Evolutionary conservation across 1,140 invertebrate genomes (phyloP).

Genomic region (Arctopsyche grandis): DNA sequence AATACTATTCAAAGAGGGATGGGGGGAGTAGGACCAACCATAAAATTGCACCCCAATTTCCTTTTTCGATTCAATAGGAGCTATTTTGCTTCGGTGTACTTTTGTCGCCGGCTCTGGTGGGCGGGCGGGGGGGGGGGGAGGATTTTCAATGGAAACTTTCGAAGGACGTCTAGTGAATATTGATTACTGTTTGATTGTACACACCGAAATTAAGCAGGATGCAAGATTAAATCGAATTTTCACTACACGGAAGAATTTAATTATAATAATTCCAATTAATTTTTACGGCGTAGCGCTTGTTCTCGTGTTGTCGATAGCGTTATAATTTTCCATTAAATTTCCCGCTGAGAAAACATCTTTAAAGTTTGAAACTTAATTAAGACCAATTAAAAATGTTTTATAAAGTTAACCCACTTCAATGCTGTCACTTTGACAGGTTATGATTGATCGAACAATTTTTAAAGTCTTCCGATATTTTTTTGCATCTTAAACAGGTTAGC

Average conservation of each 20-base stretch:
- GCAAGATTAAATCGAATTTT: too few species aligned
- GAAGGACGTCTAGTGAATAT: background rate
- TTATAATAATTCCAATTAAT: too few species aligned
- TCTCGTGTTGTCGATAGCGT: too few species aligned
- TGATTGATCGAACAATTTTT: constrained; percentile 3
- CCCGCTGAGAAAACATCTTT: background rate
- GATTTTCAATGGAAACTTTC: background rate
- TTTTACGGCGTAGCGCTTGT: too few species aligned
- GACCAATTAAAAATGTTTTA: background rate
- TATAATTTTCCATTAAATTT: too few species aligned
- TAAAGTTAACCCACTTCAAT: background rate
- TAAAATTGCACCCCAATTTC: constrained; percentile 16
- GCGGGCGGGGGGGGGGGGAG: too few species aligned
- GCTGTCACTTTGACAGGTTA: background rate
- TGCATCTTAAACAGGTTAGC: too few species aligned
- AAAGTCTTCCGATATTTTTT: background rate
- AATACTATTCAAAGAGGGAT: background rate
- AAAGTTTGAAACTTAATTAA: constrained; percentile 13
- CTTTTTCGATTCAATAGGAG: constrained; percentile 10
- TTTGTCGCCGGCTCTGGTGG: background rate
- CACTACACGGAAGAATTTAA: too few species aligned
- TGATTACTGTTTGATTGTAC: background rate
- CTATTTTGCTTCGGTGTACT: constrained; percentile 1
- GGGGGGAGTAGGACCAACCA: too few species aligned
- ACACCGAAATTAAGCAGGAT: too few species aligned